phyloP scores from a whole-genome alignment of 2,888 invertebrate genomes.

The Dynastes hyllus region DNA sequence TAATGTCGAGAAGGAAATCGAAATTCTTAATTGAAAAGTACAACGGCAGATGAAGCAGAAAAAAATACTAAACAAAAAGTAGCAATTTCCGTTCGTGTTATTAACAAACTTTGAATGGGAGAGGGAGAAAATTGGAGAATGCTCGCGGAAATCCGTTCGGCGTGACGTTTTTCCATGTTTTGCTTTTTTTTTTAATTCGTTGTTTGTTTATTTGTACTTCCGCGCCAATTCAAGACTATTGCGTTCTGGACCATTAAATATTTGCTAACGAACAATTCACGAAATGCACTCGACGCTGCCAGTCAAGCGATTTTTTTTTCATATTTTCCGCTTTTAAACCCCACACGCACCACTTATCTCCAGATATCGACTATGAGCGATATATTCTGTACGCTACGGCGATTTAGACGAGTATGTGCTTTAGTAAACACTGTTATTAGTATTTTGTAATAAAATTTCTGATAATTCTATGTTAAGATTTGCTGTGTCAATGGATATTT shows the following conservation, averaged over 20 bases:
- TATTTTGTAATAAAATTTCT: too few relatives aligned
- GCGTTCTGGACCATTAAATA: neutral
- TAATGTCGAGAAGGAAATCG: neutral
- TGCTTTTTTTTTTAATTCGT: neutral
- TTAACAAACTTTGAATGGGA: neutral
- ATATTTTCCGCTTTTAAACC: neutral
- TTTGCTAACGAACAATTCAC: neutral
- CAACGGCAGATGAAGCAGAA: neutral
- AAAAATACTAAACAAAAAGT: neutral
- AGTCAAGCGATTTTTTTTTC: neutral
- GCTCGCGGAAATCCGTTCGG: neutral
- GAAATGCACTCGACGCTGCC: neutral
- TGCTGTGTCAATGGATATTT: too few relatives aligned
- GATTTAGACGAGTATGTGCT: too few relatives aligned
- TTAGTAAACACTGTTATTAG: too few relatives aligned
- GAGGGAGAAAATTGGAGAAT: constrained; percentile 1
- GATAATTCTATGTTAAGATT: too few relatives aligned
- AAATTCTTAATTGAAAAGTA: neutral
- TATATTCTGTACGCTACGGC: too few relatives aligned
- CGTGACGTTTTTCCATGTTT: too few relatives aligned
- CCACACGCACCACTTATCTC: too few relatives aligned
- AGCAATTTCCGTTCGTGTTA: neutral
- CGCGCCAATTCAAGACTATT: neutral
- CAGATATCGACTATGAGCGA: too few relatives aligned
- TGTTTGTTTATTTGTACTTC: neutral